Base-by-base conservation (phyloP, 1,140 invertebrate species). In the Aphaenogaster rudis region DNA sequence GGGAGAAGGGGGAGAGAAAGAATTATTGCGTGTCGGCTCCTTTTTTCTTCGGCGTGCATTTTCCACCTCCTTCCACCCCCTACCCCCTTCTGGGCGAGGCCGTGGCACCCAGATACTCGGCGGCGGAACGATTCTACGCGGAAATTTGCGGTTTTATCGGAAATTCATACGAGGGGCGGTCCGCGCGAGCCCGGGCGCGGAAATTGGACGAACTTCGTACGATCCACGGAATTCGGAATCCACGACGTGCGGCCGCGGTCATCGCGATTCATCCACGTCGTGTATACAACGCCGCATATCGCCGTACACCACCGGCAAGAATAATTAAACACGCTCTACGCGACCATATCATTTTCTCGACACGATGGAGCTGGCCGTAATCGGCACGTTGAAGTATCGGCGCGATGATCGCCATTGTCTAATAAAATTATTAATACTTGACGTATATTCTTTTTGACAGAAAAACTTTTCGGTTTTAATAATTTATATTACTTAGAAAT, bases 111-210 rank as follows among this genome's bases (percentile, higher is more conserved):
- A 66, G 45, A 64, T 80, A 54, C 76, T 63, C 81, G 42, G 42
- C 36, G 71, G 54, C 72, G 61, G 33, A 80, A 80, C 74, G 84
- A 86, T 86, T 80, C 76, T 64, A 66, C 21, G 76, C 82, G 84
- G 84, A 86, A 86, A 86, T 86, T 86, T 78, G 84, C 84, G 84
- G 84, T 80, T 86, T 86, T 86, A 86, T 86, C 84, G 84, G 84
- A 86, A 86, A 86, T 86, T 86, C 84, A 80, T 86, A 79, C 72
- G 59, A 86, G 84, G 45, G 74, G 57, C 36, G 74, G 50, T 54
- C 28, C 69, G 54, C 54, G 69, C 42, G 54, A 74, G 42, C 21
- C 67, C 61, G 61, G 21, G 48, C 76, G 48, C 82, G 84, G 84
- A 86, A 86, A 86, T 86, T 86, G 84, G 63, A 86, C 64, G 45